phyloP scores from a whole-genome alignment of 2,888 invertebrate species.

The Antheraea assamensis region DNA sequence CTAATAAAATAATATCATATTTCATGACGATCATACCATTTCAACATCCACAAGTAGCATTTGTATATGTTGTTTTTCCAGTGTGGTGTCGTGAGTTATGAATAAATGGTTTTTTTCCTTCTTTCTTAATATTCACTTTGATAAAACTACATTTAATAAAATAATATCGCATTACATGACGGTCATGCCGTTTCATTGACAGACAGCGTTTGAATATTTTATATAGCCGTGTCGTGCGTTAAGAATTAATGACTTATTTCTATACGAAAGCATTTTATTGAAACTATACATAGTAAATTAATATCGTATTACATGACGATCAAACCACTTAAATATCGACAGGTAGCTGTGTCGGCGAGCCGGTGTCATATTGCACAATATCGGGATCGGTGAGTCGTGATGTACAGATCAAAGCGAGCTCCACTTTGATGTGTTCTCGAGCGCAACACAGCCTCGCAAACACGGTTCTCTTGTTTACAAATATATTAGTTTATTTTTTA shows the following conservation, averaged over 20 bases:
- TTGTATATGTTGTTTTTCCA: no score
- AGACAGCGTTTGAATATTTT: no score
- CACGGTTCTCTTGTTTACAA: not conserved
- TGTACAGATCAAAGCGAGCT: constrained; percentile 58
- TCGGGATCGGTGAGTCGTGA: constrained; percentile 49
- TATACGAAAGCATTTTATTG: not conserved
- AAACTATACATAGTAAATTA: not conserved
- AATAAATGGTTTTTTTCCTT: no score
- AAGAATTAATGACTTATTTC: no score
- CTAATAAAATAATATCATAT: no score
- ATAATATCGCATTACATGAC: no score
- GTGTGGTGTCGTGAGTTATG: not conserved
- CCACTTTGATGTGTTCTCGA: constrained; percentile 63
- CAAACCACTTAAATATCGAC: not conserved
- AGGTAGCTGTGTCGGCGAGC: not conserved
- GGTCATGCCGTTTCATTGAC: no score
- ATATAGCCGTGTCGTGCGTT: no score
- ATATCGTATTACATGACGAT: not conserved
- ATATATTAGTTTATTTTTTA: constrained; percentile 8
- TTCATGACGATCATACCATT: no score
- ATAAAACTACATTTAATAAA: no score
- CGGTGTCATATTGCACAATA: constrained; percentile 35
- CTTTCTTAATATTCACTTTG: no score
- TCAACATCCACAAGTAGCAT: no score
- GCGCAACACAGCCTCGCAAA: constrained; percentile 33